A percentile compares a stretch with the other conserved stretches of the same genome.
Conservation (phyloP, 2,888 invertebrate species). For the Ferrisia virgata region DNA sequence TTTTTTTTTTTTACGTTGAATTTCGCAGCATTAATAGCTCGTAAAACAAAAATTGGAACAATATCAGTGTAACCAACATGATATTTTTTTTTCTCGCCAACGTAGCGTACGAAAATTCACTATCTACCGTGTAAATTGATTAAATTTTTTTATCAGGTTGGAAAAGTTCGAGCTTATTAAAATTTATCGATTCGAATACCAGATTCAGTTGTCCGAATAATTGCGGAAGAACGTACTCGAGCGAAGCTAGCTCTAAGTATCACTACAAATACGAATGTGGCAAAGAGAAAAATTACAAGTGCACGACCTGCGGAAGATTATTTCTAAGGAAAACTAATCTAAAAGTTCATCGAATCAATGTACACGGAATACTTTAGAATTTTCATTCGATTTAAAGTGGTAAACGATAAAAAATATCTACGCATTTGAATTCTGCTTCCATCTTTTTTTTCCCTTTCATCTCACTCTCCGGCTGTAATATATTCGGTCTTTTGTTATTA, state of each 20-base stretch:
- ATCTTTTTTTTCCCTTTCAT: background rate
- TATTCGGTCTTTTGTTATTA: background rate
- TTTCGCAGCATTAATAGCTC: background rate
- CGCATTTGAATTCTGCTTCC: no score
- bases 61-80: background rate
- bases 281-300: slow-evolving; percentile 46
- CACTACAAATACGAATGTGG: slow-evolving; percentile 45
- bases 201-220: slow-evolving; percentile 43
- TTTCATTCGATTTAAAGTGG: background rate
- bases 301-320: slow-evolving; percentile 51
- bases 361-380: slow-evolving; percentile 1
- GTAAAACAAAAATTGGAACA: no score
- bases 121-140: background rate
- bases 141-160: slow-evolving; percentile 21
- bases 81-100: no score
- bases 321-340: slow-evolving; percentile 52
- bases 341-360: slow-evolving; percentile 42
- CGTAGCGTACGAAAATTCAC: no score
- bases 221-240: slow-evolving; percentile 46
- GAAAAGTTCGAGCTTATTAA: slow-evolving; percentile 8
- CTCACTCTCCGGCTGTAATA: background rate
- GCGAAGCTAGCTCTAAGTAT: background rate
- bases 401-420: no score
- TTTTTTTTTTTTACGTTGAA: background rate
- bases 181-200: background rate